These are phyloP conservation scores for Megamerina dolium DNA, from an alignment of 2,888 invertebrate species.

Conservation along the genomic window DNA sequence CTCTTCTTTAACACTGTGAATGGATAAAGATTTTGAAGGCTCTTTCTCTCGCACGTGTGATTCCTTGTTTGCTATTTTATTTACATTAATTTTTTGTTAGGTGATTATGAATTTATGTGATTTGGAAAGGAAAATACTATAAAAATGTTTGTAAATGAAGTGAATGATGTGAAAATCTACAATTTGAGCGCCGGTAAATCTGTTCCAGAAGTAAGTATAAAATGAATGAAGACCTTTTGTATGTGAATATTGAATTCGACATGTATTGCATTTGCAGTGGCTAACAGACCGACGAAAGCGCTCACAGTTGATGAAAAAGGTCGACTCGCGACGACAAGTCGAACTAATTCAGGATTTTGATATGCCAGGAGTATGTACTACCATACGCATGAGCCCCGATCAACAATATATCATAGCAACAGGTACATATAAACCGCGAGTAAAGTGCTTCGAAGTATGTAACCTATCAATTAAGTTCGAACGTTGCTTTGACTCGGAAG, in stretches of 20 bases:
- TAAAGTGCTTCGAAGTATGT: slow-evolving; percentile 93
- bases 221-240: neutral
- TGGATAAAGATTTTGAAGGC: too few species aligned
- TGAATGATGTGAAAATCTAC: slow-evolving; percentile 96
- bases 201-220: slow-evolving; percentile 80
- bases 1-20: too few species aligned
- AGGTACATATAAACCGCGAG: slow-evolving; percentile 92
- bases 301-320: slow-evolving; percentile 77
- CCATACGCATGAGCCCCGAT: slow-evolving; percentile 79
- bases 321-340: slow-evolving; percentile 82
- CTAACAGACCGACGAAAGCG: slow-evolving; percentile 77
- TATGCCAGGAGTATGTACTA: slow-evolving; percentile 92
- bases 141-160: slow-evolving; percentile 83
- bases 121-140: neutral
- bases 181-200: slow-evolving; percentile 96
- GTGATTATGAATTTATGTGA: too few species aligned
- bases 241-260: neutral
- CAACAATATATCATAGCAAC: slow-evolving; percentile 87
- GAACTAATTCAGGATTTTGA: slow-evolving; percentile 98
- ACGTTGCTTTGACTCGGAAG: slow-evolving; percentile 94
- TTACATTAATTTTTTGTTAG: too few species aligned
- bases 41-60: too few species aligned
- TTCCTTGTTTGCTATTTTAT: too few species aligned
- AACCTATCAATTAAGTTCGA: slow-evolving; percentile 97
- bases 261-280: slow-evolving; percentile 58